Conservation (phyloP, 2,888 invertebrate species). For the Tinea trinotella region DNA sequence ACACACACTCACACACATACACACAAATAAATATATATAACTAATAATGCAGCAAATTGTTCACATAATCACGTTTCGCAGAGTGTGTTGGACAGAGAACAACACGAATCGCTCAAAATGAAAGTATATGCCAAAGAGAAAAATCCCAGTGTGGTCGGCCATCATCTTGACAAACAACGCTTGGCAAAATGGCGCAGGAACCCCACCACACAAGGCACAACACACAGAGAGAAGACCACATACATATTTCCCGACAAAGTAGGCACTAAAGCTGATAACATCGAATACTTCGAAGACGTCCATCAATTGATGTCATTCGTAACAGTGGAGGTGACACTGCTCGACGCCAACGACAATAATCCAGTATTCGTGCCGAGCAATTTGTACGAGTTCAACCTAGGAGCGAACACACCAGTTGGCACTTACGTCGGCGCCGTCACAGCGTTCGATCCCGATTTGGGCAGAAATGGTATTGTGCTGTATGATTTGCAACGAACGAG, state of each 20-base stretch:
- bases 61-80: constrained; percentile 40
- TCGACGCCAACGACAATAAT: constrained; percentile 94
- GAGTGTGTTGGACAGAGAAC: constrained; percentile 84
- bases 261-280: constrained; percentile 51
- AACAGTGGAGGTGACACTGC: constrained; percentile 83
- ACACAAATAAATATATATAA: not conserved
- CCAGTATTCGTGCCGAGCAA: constrained; percentile 89
- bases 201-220: constrained; percentile 35
- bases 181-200: constrained; percentile 53
- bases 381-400: constrained; percentile 83
- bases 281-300: constrained; percentile 52
- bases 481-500: constrained; percentile 81
- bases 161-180: constrained; percentile 51
- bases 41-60: too few species aligned
- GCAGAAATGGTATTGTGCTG: constrained; percentile 79
- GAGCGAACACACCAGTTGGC: constrained; percentile 77
- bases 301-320: constrained; percentile 71
- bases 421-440: constrained; percentile 84
- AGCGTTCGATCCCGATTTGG: constrained; percentile 87
- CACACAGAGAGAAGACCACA: constrained; percentile 51
- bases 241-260: constrained; percentile 62
- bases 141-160: constrained; percentile 76
- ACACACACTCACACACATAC: not conserved
- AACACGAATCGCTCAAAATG: constrained; percentile 79
- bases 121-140: constrained; percentile 86